These are phyloP conservation scores for Rhodeus uyekii DNA, from an alignment of 2,797 vertebrate genomes.

Conservation along the genomic window DNA sequence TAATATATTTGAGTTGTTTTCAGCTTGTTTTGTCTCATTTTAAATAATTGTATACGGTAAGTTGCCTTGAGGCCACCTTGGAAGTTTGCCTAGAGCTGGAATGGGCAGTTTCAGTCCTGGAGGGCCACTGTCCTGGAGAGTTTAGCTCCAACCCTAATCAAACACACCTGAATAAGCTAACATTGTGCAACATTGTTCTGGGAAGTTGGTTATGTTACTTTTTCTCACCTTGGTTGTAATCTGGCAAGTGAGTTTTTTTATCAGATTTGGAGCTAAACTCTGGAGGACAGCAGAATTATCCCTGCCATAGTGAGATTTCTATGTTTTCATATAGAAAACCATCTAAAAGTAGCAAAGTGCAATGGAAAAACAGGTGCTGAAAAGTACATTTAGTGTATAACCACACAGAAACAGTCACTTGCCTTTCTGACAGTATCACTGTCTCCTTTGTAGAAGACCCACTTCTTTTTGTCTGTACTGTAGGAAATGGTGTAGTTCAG, in stretches of 20 bases:
- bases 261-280: too few relatives aligned
- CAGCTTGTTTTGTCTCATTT: background rate
- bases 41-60: background rate
- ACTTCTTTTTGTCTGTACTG: slow-evolving; percentile 85
- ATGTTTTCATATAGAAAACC: background rate
- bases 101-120: background rate
- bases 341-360: background rate
- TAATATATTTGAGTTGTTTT: background rate
- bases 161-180: background rate
- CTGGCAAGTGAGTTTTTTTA: too few relatives aligned
- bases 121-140: too few relatives aligned
- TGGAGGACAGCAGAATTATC: background rate
- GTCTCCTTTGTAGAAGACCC: slow-evolving; percentile 89
- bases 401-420: slow-evolving; percentile 37
- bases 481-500: slow-evolving; percentile 83
- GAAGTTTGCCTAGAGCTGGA: background rate
- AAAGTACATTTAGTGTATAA: background rate
- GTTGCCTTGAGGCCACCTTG: background rate
- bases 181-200: too few relatives aligned
- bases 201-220: too few relatives aligned
- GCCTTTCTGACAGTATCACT: slow-evolving; percentile 79
- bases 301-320: background rate
- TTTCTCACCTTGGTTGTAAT: too few relatives aligned
- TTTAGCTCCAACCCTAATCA: background rate
- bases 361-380: background rate